A percentile compares a stretch with the other conserved stretches of the same genome.
These are phyloP conservation scores for Pristionchus japonicus DNA, from an alignment of 2,888 invertebrate genomes.

Conservation along the genomic window DNA sequence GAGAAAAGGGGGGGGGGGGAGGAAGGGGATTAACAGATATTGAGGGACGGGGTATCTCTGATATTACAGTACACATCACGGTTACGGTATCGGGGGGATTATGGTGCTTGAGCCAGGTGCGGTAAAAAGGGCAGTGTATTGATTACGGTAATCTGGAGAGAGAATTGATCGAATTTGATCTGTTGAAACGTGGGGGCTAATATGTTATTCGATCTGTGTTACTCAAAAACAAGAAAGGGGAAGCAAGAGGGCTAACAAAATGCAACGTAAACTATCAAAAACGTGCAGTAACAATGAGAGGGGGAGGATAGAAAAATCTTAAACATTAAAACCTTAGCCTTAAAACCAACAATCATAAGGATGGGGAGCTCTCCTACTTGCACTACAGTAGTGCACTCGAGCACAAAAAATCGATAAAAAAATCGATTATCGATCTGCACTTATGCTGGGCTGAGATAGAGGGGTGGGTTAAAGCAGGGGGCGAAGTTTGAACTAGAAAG, in stretches of 20 bases:
- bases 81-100: conserved; percentile 4
- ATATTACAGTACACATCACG: conserved; percentile 1
- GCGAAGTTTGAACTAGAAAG: neutral
- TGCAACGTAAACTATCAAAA: neutral
- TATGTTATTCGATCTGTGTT: neutral
- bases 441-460: conserved; percentile 16
- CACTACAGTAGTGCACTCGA: neutral
- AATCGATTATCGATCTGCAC: neutral
- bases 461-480: neutral
- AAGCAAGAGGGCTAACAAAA: conserved; percentile 7
- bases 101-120: neutral
- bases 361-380: neutral
- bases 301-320: neutral
- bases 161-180: neutral
- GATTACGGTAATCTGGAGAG: neutral
- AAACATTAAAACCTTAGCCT: neutral
- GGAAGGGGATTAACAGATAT: neutral
- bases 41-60: neutral
- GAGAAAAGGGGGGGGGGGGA: neutral
- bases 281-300: neutral
- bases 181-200: neutral
- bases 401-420: neutral
- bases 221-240: neutral
- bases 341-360: neutral
- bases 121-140: neutral